Conservation (phyloP, 2,797 vertebrate species). For the Amphiprion clarkii region DNA sequence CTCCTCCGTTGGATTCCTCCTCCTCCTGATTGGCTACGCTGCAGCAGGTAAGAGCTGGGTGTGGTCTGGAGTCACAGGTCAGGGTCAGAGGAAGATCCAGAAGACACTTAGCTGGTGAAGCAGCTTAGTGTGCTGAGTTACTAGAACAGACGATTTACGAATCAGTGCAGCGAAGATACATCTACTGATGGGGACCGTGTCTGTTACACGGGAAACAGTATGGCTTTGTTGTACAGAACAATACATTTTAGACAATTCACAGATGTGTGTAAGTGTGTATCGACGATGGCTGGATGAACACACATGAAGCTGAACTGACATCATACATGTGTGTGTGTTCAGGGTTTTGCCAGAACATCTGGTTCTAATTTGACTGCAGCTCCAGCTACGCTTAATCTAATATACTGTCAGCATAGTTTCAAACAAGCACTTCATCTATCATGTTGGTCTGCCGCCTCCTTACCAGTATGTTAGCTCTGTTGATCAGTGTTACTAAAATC, state of each 20-base stretch:
- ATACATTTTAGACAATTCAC: background rate
- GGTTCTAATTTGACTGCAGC: slow-evolving; percentile 73
- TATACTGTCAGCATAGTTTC: slow-evolving; percentile 40
- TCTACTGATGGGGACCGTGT: background rate
- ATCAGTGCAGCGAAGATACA: background rate
- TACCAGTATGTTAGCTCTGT: slow-evolving; percentile 14
- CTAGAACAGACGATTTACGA: background rate
- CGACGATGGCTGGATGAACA: background rate
- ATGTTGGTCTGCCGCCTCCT: background rate
- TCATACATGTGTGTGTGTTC: slow-evolving; percentile 29
- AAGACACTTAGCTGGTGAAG: slow-evolving; percentile 1
- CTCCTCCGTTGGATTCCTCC: slow-evolving; percentile 64
- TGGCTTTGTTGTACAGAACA: background rate
- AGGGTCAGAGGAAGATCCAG: slow-evolving; percentile 14
- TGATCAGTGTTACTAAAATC: slow-evolving; percentile 21
- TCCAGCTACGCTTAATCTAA: slow-evolving; percentile 55
- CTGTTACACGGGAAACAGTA: background rate
- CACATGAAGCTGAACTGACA: slow-evolving; percentile 38
- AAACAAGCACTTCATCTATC: slow-evolving; percentile 27
- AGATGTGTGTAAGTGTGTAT: slow-evolving; percentile 29
- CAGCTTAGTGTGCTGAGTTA: slow-evolving; percentile 2
- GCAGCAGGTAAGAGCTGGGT: slow-evolving; percentile 77
- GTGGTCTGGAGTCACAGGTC: slow-evolving; percentile 30
- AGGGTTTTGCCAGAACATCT: slow-evolving; percentile 73
- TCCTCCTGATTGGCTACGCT: slow-evolving; percentile 80